Percentiles rank a stretch among this genome's conserved stretches.
Evolutionary conservation across 2,113 vertebrate species (phyloP).

Genomic region (Spheniscus mendiculus): DNA sequence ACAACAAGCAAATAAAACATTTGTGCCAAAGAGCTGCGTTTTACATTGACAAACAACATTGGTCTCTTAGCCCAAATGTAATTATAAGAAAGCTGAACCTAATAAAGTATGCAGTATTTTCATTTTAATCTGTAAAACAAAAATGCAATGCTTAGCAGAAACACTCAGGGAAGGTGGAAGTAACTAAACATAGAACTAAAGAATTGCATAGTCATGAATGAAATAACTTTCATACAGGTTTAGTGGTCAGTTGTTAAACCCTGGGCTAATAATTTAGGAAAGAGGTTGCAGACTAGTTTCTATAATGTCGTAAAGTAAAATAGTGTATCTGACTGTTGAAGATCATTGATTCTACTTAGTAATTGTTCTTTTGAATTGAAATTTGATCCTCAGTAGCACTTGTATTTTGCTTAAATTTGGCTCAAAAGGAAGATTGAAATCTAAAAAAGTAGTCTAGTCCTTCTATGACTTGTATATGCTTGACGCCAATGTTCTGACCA

Average conservation of each 20-base stretch:
- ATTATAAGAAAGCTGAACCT: conserved; percentile 11
- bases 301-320: neutral
- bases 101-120: conserved; percentile 34
- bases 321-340: neutral
- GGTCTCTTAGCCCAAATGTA: conserved; percentile 19
- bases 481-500: neutral
- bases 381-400: neutral
- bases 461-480: neutral
- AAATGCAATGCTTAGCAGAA: neutral
- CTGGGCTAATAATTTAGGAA: neutral
- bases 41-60: conserved; percentile 22
- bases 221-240: neutral
- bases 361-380: neutral
- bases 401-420: neutral
- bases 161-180: neutral
- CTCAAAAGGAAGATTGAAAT: neutral
- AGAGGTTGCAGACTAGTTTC: neutral
- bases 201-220: neutral
- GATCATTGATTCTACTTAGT: neutral
- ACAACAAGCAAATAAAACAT: neutral
- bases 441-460: neutral
- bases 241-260: neutral
- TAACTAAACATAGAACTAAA: neutral
- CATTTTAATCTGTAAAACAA: conserved; percentile 43
- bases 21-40: conserved; percentile 28